Percentiles rank a stretch among this genome's conserved stretches.
phyloP scores from a whole-genome alignment of 1,140 invertebrate genomes.

The Melipona quadrifasciata region DNA sequence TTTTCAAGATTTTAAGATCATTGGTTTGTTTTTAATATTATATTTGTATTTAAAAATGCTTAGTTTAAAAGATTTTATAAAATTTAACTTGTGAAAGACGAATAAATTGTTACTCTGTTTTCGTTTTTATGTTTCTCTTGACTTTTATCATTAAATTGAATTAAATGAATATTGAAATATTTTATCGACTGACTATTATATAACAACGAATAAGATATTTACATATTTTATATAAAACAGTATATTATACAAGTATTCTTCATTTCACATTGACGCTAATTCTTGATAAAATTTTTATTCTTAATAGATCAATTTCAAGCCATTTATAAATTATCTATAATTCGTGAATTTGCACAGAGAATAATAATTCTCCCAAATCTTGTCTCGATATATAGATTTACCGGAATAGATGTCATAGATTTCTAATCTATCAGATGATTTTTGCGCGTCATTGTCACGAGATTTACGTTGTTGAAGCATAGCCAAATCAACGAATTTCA shows the following conservation, averaged over 20 bases:
- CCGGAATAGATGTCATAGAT: conserved; percentile 36
- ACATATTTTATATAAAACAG: too few relatives aligned
- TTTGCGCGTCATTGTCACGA: conserved; percentile 57
- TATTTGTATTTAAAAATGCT: too few relatives aligned
- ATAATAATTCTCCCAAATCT: background rate
- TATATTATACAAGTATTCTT: background rate
- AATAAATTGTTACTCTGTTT: too few relatives aligned
- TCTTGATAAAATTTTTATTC: background rate
- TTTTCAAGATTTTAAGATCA: too few relatives aligned
- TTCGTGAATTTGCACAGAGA: background rate
- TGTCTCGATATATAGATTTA: background rate
- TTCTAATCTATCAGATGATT: conserved; percentile 32
- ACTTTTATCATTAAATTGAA: too few relatives aligned
- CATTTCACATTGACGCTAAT: background rate
- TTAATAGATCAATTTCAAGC: background rate
- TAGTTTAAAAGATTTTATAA: too few relatives aligned
- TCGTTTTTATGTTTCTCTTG: too few relatives aligned
- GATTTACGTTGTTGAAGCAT: conserved; percentile 72
- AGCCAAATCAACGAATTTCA: conserved; percentile 63
- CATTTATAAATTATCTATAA: background rate
- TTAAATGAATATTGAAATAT: too few relatives aligned
- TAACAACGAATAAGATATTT: too few relatives aligned
- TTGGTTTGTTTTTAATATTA: too few relatives aligned
- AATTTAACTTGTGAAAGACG: too few relatives aligned
- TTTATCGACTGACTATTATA: too few relatives aligned